phyloP scores from a whole-genome alignment of 1,140 invertebrate species.

The Rhyacophila brunnea region DNA sequence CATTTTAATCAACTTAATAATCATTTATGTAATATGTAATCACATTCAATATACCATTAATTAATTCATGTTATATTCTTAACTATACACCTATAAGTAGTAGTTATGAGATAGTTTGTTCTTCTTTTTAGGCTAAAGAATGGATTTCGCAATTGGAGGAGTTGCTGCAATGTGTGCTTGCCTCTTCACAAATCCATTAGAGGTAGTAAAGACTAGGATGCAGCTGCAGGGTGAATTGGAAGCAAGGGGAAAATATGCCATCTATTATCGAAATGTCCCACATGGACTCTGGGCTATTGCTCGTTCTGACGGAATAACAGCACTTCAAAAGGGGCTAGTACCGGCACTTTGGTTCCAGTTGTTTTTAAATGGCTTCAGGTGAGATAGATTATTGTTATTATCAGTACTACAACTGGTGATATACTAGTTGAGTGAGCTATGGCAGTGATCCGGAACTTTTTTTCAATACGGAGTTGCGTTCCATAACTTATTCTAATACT shows the following conservation, averaged over 20 bases:
- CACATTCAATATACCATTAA: no score
- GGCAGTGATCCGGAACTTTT: no score
- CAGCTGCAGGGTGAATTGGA: conserved; percentile 80
- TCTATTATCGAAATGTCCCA: conserved; percentile 61
- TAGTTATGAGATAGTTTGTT: no score
- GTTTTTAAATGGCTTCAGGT: conserved; percentile 48
- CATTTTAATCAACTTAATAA: no score
- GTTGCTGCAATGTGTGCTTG: conserved; percentile 57
- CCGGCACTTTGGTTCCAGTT: conserved; percentile 69
- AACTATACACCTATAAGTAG: no score
- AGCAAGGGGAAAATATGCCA: conserved; percentile 55
- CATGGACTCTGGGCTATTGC: conserved; percentile 56
- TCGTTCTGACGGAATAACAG: conserved; percentile 55
- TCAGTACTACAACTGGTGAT: no score
- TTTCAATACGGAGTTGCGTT: no score
- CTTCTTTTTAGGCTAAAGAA: not conserved
- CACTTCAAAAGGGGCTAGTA: conserved; percentile 78
- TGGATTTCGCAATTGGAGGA: conserved; percentile 53
- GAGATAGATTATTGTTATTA: no score
- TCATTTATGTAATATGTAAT: no score
- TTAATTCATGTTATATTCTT: no score
- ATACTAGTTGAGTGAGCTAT: no score
- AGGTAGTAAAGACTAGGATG: conserved; percentile 80
- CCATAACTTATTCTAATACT: no score
- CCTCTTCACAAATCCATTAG: conserved; percentile 68